Percentiles rank a stretch among this genome's conserved stretches.
These are phyloP conservation scores for Oenanthe oenanthe DNA, from an alignment of 2,113 vertebrate genomes.

Conservation along the genomic window DNA sequence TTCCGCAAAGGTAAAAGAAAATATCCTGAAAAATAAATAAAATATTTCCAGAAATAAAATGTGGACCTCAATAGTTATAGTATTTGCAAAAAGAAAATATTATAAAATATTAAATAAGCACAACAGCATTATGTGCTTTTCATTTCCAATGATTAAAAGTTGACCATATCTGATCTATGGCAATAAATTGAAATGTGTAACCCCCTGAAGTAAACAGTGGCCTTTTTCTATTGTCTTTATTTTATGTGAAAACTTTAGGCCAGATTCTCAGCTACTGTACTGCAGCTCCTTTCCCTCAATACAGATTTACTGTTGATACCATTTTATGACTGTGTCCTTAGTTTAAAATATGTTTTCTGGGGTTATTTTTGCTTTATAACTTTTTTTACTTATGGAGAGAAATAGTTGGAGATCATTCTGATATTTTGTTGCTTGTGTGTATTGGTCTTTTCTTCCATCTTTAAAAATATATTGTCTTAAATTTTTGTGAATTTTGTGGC, in stretches of 20 bases:
- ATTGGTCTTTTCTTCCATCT: background rate
- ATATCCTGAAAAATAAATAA: background rate
- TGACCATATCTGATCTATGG: background rate
- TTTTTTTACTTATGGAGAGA: background rate
- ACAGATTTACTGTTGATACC: background rate
- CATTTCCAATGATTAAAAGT: background rate
- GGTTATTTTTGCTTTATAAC: fast-evolving
- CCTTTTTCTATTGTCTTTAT: background rate
- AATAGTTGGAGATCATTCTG: background rate
- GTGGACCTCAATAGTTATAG: background rate
- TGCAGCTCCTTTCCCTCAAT: background rate
- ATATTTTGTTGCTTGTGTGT: background rate
- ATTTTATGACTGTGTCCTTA: background rate
- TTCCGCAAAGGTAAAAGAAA: background rate
- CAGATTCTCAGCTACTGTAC: background rate
- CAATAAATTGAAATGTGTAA: background rate
- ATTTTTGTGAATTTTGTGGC: background rate
- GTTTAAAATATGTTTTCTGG: background rate
- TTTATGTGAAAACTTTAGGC: background rate
- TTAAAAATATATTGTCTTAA: background rate
- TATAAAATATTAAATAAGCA: background rate
- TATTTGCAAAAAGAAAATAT: background rate
- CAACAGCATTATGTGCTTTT: background rate
- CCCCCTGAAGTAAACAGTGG: background rate
- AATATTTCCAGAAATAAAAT: background rate